Conservation (phyloP, 2,113 vertebrate species). For the Ochotona curzoniae region DNA sequence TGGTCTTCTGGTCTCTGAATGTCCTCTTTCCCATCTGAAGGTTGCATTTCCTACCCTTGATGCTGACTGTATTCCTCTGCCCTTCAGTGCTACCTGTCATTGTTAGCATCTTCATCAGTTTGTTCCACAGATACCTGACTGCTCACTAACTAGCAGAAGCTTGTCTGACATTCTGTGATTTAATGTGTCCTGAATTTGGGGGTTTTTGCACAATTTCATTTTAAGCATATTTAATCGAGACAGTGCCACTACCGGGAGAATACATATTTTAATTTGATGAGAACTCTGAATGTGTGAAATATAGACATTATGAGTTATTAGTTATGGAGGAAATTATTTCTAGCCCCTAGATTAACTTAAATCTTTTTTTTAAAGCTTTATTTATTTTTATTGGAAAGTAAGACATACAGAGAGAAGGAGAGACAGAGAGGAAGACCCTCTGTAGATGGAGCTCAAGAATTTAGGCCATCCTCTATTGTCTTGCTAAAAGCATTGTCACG, state of each 20-base stretch:
- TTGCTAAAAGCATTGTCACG: no score
- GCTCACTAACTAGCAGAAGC: not conserved
- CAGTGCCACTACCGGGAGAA: not conserved
- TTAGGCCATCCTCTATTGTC: no score
- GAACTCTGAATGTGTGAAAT: not conserved
- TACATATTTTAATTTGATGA: not conserved
- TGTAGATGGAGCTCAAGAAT: no score
- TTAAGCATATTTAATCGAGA: not conserved
- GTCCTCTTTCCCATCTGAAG: rapidly evolving
- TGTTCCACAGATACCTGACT: not conserved
- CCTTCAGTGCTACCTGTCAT: not conserved
- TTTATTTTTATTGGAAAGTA: no score
- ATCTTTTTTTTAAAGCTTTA: not conserved
- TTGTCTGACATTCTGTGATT: not conserved
- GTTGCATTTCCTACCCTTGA: not conserved
- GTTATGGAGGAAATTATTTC: not conserved
- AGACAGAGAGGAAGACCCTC: no score
- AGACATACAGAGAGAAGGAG: no score
- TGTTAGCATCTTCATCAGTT: not conserved
- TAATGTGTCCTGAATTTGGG: not conserved
- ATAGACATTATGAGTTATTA: not conserved
- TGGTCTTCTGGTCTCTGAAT: not conserved
- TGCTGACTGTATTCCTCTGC: not conserved
- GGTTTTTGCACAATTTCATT: not conserved
- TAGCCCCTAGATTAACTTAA: not conserved